Conservation (phyloP, 92 coral and sea anemone genomes). For the Parazoanthus darwini region DNA sequence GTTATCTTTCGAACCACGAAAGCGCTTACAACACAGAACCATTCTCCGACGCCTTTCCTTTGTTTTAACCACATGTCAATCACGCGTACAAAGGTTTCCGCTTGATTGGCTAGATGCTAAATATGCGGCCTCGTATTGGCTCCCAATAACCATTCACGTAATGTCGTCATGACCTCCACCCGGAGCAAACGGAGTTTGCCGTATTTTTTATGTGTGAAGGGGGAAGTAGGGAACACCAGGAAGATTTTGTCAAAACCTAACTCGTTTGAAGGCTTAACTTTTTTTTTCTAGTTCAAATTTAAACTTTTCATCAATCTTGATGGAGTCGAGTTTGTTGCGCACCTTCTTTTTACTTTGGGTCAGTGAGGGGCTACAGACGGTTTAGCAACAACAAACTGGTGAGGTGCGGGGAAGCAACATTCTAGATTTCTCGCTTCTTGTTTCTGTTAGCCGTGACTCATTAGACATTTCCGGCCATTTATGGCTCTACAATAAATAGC, state of each 20-base stretch:
- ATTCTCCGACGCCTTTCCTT: constrained; percentile 27
- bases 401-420: background rate
- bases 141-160: background rate
- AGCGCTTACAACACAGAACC: background rate
- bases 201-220: too few species aligned
- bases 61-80: constrained; percentile 35
- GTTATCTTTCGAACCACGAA: background rate
- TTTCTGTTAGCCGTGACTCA: background rate
- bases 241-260: too few species aligned
- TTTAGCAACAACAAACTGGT: background rate
- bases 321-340: too few species aligned
- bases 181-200: background rate
- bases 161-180: background rate
- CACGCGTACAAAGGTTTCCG: constrained; percentile 33
- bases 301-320: too few species aligned
- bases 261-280: too few species aligned
- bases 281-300: too few species aligned
- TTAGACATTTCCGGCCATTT: background rate
- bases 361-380: too few species aligned
- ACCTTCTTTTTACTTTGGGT: too few species aligned
- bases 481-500: background rate
- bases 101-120: constrained; percentile 24
- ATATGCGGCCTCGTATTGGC: constrained; percentile 17
- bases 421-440: background rate
- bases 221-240: too few species aligned